Evolutionary conservation across 2,888 invertebrate species (phyloP), one percentile per base, ranked within the genome.

Genomic region (Lochmaea capreae): DNA sequence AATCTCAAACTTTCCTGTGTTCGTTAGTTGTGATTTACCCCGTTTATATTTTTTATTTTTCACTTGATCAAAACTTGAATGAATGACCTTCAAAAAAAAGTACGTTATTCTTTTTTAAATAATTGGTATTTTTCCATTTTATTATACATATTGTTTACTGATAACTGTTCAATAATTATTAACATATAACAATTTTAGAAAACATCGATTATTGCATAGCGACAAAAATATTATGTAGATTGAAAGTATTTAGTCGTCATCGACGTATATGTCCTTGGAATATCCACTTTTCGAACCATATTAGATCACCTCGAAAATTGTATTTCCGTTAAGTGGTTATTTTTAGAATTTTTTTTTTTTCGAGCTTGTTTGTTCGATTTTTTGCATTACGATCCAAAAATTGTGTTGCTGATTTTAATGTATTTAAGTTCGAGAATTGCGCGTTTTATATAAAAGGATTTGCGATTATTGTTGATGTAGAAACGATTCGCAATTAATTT

Each of bases 111-210:
- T 78, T 76, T 39, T 78, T 75, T n/a, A n/a, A n/a, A 67, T 75
- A 75, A 76, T 76, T 74, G 67, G 77, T 78, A 73, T 75, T 78
- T 78, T 78, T 78, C 76, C 77, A 74, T 76, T 76, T 76, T 72
- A 74, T 76, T 42, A 49, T 49, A 12, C n/a, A 52, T 52, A 77
- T 76, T 78, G 76, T 76, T 73, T 75, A 76, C 77, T 78, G 76
- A 78, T 78, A 76, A 75, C 65, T 74, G 74, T 77, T 71, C 74
- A 77, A 77, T 75, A 75, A 77, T 75, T 72, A 75, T 68, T 74
- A 71, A 73, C 12, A 1, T 49, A 77, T 71, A 75, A 72, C 70
- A 68, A 67, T 72, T 75, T 75, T 72, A 74, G 75, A 77, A 77
- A 77, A 77, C 77, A 49, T 68, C 68, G 57, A 68, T 68, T 65